Base-by-base conservation (phyloP, 2,113 vertebrate genomes). In the Limnothrissa miodon region DNA sequence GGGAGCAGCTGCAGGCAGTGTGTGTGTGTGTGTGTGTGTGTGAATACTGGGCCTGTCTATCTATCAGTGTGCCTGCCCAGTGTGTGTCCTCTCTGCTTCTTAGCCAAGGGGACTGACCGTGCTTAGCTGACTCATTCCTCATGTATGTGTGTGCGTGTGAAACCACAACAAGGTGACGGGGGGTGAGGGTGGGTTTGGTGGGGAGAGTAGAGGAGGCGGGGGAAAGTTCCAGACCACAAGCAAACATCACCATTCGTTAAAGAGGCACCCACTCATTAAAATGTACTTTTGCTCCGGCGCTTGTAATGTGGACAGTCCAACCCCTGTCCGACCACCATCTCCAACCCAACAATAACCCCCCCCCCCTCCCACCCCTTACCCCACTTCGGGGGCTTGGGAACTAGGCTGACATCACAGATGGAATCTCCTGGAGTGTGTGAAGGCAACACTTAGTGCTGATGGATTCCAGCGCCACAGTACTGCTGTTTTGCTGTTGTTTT, bases 401-500 rank as follows among this genome's bases (percentile, higher is more conserved):
- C 59, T 7, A 7, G 9, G 59, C 25, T 29, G 59, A 62, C 23
- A 10, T 62, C 59, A 62, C 3, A 23, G 46, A 15, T 23, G 59
- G 7, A 6, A 29, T 9, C 59, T 62, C 25, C 59, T 62, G 29
- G 29, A 36, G 66, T 74, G 66, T 74, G 66, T 74, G 25, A 25
- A 33, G 15, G 59, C 86, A 83, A 82, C 83, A 87, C 83, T 91
- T 83, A 66, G 87, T 87, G 89, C 88, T 91, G 91, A 89, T 91
- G 92, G 91, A 92, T 93, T 92, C 88, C 89, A 91, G 90, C 86
- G 89, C 88, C 74, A 83, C 90, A 89, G 29, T 13, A 5, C 29
- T 74, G 29, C 36, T 74, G 33, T 74, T 74, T 74, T 29, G 5
- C 29, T 29, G 4, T 36, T 74, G 29, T 74, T 33, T 36, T 9